Percentiles rank a stretch among this genome's conserved stretches.
phyloP scores from a whole-genome alignment of 2,113 vertebrate species.

The Cebus imitator region DNA sequence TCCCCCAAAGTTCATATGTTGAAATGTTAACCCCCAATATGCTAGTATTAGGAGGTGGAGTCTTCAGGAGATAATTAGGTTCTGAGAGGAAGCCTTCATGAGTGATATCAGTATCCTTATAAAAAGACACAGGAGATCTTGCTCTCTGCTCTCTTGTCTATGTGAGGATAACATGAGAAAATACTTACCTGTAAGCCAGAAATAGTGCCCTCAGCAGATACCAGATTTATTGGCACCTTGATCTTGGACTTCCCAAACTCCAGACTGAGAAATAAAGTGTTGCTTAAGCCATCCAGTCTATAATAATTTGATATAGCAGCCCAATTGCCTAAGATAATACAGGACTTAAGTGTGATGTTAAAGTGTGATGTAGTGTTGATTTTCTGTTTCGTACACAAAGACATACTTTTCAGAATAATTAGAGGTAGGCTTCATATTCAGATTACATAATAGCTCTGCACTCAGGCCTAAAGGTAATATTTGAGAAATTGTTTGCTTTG shows the following conservation, averaged over 20 bases:
- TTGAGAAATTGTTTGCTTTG: background rate
- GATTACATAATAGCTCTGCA: background rate
- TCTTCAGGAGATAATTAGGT: background rate
- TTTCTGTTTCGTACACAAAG: background rate
- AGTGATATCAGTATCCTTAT: background rate
- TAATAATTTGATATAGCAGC: background rate
- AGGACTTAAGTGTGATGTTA: background rate
- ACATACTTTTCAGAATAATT: background rate
- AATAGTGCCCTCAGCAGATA: background rate
- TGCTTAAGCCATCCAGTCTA: background rate
- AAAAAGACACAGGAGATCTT: background rate
- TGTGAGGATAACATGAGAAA: background rate
- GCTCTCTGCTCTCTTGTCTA: background rate
- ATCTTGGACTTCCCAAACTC: background rate
- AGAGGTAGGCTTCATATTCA: background rate
- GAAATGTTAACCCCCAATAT: background rate
- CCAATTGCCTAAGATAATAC: background rate
- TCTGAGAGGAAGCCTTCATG: background rate
- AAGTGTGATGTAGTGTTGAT: background rate
- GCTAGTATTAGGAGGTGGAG: background rate
- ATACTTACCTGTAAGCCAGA: background rate
- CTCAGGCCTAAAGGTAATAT: background rate
- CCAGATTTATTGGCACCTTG: background rate
- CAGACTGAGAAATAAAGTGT: background rate
- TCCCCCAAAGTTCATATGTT: background rate